Percentiles rank a stretch among this genome's conserved stretches.
These are phyloP conservation scores for Pyrrhosoma nymphula DNA, from an alignment of 2,888 invertebrate genomes.

Conservation along the genomic window DNA sequence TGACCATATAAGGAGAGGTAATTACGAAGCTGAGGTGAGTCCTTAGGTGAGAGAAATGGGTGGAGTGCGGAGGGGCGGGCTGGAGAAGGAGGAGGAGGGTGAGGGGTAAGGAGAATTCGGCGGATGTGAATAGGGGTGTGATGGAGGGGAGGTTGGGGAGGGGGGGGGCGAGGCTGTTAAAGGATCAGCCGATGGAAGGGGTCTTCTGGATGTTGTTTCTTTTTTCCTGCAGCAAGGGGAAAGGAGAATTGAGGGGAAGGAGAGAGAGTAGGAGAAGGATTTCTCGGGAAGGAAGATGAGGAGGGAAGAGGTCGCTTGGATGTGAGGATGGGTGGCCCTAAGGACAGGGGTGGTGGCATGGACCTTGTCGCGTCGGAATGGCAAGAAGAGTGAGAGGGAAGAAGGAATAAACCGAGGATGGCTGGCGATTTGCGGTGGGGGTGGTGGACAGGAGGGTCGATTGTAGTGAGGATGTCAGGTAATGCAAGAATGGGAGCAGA, in stretches of 20 bases:
- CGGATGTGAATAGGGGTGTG: not conserved
- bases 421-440: not conserved
- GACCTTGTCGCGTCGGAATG: not conserved
- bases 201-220: not conserved
- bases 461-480: too few relatives aligned
- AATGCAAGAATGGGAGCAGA: not conserved
- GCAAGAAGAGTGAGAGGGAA: not conserved
- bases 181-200: not conserved
- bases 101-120: not conserved
- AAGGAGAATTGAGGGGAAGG: not conserved
- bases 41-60: slow-evolving; percentile 64
- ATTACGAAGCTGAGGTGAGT: slow-evolving; percentile 67
- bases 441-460: too few relatives aligned
- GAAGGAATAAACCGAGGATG: too few relatives aligned
- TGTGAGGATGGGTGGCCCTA: not conserved
- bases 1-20: slow-evolving; percentile 67
- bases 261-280: not conserved
- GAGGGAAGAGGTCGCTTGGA: not conserved
- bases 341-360: too few relatives aligned
- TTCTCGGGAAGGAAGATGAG: not conserved
- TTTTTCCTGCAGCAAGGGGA: not conserved
- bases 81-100: not conserved
- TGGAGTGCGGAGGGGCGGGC: slow-evolving; percentile 7
- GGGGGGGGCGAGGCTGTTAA: not conserved
- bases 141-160: not conserved